phyloP scores from a whole-genome alignment of 2,888 invertebrate genomes.

The Crematogaster levior region DNA sequence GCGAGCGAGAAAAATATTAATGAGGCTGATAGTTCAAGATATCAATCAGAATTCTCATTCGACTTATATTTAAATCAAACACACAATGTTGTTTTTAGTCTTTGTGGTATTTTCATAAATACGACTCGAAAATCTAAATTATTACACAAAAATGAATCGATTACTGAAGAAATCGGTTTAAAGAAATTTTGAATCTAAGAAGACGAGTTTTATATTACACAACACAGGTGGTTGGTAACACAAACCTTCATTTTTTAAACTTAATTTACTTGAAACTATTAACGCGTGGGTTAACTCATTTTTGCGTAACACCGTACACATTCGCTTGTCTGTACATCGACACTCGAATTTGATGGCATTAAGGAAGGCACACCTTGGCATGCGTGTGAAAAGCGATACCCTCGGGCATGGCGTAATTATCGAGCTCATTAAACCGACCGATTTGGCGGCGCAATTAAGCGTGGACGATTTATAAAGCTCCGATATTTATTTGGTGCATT shows the following conservation, averaged over 20 bases:
- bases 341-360: conserved; percentile 9
- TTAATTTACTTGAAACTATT: conserved; percentile 1
- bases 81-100: neutral
- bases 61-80: neutral
- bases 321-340: neutral
- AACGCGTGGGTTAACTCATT: neutral
- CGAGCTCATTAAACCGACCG: conserved; percentile 47
- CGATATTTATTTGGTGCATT: conserved; percentile 60
- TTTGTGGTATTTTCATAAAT: neutral
- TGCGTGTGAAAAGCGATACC: conserved; percentile 35
- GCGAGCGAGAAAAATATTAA: conserved; percentile 13
- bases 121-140: neutral
- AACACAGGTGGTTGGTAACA: neutral
- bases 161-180: neutral
- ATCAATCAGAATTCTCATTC: conserved; percentile 13
- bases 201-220: neutral
- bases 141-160: neutral
- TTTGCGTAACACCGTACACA: conserved; percentile 18
- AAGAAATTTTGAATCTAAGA: neutral
- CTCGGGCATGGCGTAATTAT: conserved; percentile 45
- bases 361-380: neutral
- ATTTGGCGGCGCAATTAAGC: conserved; percentile 55
- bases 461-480: conserved; percentile 31
- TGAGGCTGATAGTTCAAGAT: conserved; percentile 6
- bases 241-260: neutral